These are phyloP conservation scores for Mustela lutreola DNA, from an alignment of 2,113 vertebrate genomes.

Conservation along the genomic window DNA sequence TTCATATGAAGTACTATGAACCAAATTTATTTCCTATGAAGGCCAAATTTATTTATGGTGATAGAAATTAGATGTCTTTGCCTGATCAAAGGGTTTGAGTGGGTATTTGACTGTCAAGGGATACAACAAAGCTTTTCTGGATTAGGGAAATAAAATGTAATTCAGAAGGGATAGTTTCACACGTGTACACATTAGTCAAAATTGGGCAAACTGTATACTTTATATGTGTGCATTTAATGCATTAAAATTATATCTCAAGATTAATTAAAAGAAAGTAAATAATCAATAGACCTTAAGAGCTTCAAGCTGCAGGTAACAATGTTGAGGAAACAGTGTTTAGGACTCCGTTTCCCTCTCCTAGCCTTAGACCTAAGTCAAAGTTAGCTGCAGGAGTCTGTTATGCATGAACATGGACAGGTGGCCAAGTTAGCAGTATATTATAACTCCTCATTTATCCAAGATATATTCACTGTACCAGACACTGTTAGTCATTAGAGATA, in stretches of 20 bases:
- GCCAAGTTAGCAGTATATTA: neutral
- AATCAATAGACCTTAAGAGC: neutral
- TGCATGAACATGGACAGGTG: neutral
- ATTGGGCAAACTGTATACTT: neutral
- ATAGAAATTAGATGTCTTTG: neutral
- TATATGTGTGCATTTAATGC: neutral
- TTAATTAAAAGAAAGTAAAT: neutral
- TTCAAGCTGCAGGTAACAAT: neutral
- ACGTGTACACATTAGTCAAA: neutral
- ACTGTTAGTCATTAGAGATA: neutral
- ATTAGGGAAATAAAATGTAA: neutral
- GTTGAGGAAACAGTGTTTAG: neutral
- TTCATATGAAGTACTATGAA: neutral
- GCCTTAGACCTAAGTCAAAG: neutral
- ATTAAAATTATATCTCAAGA: neutral
- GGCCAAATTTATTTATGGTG: neutral
- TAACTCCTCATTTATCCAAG: neutral
- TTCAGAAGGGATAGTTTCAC: neutral
- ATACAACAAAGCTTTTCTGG: neutral
- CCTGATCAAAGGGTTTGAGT: rapidly evolving
- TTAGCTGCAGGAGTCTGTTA: neutral
- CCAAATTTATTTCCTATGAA: neutral
- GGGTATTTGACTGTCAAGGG: neutral
- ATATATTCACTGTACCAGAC: neutral
- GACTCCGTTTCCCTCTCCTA: neutral